phyloP scores from a whole-genome alignment of 2,113 vertebrate genomes.

The Brienomyrus brachyistius region DNA sequence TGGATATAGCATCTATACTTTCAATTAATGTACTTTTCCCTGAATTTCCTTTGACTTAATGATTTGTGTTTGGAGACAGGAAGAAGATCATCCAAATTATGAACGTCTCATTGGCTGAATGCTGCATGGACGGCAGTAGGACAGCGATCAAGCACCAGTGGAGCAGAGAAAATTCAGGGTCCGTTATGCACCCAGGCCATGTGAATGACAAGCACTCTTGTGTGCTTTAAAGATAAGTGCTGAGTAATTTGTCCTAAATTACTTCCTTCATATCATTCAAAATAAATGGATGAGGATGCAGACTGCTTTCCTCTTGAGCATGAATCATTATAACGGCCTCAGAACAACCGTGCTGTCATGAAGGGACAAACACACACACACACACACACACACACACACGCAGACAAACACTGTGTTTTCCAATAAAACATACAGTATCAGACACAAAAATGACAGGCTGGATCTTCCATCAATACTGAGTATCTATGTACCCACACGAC shows the following conservation, averaged over 20 bases:
- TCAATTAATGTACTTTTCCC: not conserved
- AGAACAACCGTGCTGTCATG: slow-evolving; percentile 1
- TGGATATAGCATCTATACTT: not conserved
- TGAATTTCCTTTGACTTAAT: not conserved
- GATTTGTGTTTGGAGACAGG: not conserved
- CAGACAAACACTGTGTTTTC: not conserved
- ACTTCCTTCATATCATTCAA: slow-evolving; percentile 17
- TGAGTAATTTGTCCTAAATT: slow-evolving; percentile 3
- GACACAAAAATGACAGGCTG: not conserved
- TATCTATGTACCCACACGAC: not conserved
- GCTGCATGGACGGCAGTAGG: not conserved
- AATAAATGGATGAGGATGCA: slow-evolving; percentile 19
- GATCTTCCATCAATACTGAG: not conserved
- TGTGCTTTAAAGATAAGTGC: slow-evolving; percentile 4
- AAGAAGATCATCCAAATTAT: not conserved
- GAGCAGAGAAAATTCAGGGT: not conserved
- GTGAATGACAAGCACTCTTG: not conserved
- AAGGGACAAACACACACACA: not conserved
- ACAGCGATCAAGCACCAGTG: not conserved
- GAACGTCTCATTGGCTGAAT: not conserved
- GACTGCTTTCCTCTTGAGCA: slow-evolving; percentile 21
- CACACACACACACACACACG: not conserved
- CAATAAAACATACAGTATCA: not conserved
- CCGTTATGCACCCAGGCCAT: not conserved
- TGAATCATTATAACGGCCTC: slow-evolving; percentile 12